These are phyloP conservation scores for Aspidiotus destructor DNA, from an alignment of 2,888 invertebrate genomes.

Conservation along the genomic window DNA sequence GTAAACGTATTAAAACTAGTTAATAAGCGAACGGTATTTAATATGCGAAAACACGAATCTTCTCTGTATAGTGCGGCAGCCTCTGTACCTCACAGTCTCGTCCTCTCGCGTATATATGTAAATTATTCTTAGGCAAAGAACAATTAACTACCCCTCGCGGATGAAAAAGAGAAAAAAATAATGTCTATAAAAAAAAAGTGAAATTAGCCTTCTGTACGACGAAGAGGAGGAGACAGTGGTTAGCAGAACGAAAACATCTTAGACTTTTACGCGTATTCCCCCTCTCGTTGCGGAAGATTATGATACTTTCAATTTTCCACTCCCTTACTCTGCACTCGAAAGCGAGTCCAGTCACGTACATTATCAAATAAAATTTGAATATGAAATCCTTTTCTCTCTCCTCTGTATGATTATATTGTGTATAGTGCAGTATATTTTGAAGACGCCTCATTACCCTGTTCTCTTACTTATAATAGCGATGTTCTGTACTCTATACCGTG, in stretches of 20 bases:
- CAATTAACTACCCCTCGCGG: conserved; percentile 18
- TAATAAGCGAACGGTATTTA: conserved; percentile 29
- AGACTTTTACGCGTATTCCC: neutral
- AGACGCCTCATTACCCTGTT: conserved; percentile 30
- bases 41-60: conserved; percentile 32
- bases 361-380: conserved; percentile 33
- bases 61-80: conserved; percentile 4
- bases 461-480: conserved; percentile 19
- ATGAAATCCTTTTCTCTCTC: conserved; percentile 26
- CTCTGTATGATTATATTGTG: neutral
- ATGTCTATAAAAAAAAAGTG: conserved; percentile 17
- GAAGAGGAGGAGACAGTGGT: conserved; percentile 23
- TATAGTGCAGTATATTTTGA: neutral
- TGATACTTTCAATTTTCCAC: conserved; percentile 13
- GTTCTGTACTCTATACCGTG: too few species aligned
- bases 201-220: conserved; percentile 25
- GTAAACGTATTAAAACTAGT: conserved; percentile 22
- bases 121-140: conserved; percentile 14
- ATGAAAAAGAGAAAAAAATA: neutral
- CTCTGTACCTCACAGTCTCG: neutral
- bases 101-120: conserved; percentile 9
- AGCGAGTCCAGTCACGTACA: conserved; percentile 32
- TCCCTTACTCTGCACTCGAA: conserved; percentile 4
- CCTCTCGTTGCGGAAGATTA: neutral
- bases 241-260: conserved; percentile 19